phyloP scores from a whole-genome alignment of 64 coral and sea anemone genomes.

The Platygyra sinensis region DNA sequence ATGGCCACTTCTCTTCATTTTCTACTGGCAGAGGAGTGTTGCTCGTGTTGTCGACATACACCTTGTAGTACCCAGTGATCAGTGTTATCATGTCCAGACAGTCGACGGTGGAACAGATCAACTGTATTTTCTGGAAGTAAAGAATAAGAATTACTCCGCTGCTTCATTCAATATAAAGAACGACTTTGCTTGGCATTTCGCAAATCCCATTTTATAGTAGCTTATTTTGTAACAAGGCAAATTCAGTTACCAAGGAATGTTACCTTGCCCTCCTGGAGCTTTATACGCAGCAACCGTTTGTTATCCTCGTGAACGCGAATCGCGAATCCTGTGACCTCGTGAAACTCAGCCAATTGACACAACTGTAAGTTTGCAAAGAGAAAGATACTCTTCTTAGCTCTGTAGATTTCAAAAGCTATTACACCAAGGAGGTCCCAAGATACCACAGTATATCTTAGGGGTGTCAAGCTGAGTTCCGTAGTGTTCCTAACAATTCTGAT shows the following conservation, averaged over 20 bases:
- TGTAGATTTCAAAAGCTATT: too few relatives aligned
- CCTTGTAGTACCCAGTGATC: constrained; percentile 79
- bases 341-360: constrained; percentile 78
- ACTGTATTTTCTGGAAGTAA: not conserved
- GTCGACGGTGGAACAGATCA: constrained; percentile 63
- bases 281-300: constrained; percentile 58
- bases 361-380: constrained; percentile 40
- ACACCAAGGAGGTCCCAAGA: too few relatives aligned
- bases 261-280: constrained; percentile 70
- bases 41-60: constrained; percentile 51
- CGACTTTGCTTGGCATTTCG: too few relatives aligned
- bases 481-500: too few relatives aligned
- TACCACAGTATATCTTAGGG: too few relatives aligned
- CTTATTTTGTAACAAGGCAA: too few relatives aligned
- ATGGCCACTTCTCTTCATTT: constrained; percentile 37
- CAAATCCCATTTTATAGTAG: too few relatives aligned
- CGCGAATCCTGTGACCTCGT: constrained; percentile 67
- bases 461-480: too few relatives aligned
- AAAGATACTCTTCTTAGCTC: not conserved
- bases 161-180: too few relatives aligned
- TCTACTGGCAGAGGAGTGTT: constrained; percentile 25
- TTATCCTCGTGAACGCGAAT: constrained; percentile 56
- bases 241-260: not conserved
- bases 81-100: constrained; percentile 79
- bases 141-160: not conserved